These are phyloP conservation scores for Thripadectes ignobilis DNA, from an alignment of 2,797 vertebrate species.

Conservation along the genomic window DNA sequence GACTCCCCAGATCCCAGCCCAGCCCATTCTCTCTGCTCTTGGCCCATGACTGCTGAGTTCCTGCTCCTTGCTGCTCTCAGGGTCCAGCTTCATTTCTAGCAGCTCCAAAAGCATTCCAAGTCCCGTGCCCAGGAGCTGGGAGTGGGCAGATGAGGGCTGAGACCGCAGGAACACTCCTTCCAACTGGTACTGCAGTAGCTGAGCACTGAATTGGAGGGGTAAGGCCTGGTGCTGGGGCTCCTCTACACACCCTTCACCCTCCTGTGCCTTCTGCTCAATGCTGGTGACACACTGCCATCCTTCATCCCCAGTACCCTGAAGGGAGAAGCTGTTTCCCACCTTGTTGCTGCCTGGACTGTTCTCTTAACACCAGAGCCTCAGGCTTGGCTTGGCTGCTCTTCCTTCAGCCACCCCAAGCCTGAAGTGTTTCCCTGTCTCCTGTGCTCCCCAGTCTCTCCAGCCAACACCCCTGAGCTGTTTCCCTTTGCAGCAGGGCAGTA, in stretches of 20 bases:
- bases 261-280: constrained; percentile 38
- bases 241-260: not conserved
- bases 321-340: not conserved
- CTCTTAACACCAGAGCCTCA: not conserved
- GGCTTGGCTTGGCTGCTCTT: not conserved
- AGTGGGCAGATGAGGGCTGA: not conserved
- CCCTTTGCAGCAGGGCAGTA: rapidly evolving
- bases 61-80: not conserved
- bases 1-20: not conserved
- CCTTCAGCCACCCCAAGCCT: not conserved
- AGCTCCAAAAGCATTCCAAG: not conserved
- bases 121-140: not conserved
- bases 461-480: not conserved
- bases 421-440: not conserved
- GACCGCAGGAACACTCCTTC: not conserved
- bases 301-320: not conserved
- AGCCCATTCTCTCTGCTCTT: not conserved
- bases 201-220: not conserved
- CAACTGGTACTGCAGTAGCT: not conserved
- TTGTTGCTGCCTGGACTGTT: not conserved
- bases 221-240: not conserved
- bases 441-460: not conserved
- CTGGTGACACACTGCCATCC: not conserved
- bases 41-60: not conserved
- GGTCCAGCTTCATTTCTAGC: not conserved